Base-by-base conservation (phyloP, 2,888 invertebrate species). In the Pseudococcus viburni region DNA sequence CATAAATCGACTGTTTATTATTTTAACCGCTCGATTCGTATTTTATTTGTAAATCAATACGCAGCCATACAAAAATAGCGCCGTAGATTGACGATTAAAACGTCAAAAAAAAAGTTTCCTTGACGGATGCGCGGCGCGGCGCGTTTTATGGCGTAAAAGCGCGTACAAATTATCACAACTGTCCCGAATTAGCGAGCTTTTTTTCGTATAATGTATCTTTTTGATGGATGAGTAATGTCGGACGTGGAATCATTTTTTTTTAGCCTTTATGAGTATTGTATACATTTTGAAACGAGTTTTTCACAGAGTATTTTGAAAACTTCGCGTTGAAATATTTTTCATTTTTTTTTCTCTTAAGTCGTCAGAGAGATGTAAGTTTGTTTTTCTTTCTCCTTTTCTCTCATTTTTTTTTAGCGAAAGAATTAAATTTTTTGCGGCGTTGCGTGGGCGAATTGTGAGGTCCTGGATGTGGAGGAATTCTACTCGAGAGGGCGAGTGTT, bases 191-290 rank as follows among this genome's bases (percentile, higher is more conserved):
- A 80, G 42, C 80, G 80, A n/a, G 42, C 12, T 19, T 42, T 33
- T 80, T 80, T 42, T 80, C 80, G 80, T 39, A 73, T 73, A 73
- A 42, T 80, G 80, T 80, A 80, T 80, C 46, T 39, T 80, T 80
- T 80, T 80, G 80, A 80, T 80, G 80, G 80, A 80, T 80, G 80
- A 80, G 80, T n/a, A 73, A 73, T 73, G 68, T 73, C 68, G 33
- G 68, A 73, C 26, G 68, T 33, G 26, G 11, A 73, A 73, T 73
- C 6, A 73, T 73, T 73, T 73, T 73, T 73, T 73, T 6, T 33
- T 12, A 19, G 68, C 64, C 22, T 64, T 64, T 22, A 64, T 22
- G 64, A 73, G 26, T 15, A 73, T 73, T 73, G 68, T 73, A 33
- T 73, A 73, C 68, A 73, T 73, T 73, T 33, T 73, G 26, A 33